A percentile compares a stretch with the other conserved stretches of the same genome.
These are phyloP conservation scores for Cydia pomonella DNA, from an alignment of 1,140 invertebrate genomes.

Conservation along the genomic window DNA sequence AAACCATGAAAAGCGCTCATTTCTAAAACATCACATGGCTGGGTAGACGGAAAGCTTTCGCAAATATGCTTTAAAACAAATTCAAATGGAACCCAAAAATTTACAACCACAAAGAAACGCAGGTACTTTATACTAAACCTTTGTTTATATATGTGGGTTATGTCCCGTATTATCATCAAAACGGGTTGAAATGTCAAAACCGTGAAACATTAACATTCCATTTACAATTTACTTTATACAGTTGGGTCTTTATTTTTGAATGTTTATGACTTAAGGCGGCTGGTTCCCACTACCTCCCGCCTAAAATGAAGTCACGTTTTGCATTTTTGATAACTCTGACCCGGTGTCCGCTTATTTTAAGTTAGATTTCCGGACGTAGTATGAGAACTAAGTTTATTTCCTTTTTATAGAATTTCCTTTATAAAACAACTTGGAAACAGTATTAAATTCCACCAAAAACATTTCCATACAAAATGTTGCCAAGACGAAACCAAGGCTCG, in stretches of 20 bases:
- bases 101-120: constrained; percentile 12
- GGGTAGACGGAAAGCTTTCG: neutral
- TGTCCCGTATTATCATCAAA: neutral
- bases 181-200: constrained; percentile 21
- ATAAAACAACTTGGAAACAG: neutral
- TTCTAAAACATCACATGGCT: neutral
- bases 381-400: neutral
- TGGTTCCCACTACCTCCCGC: neutral
- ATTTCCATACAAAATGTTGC: too few species aligned
- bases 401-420: neutral
- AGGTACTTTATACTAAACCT: constrained; percentile 1
- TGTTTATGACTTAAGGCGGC: constrained; percentile 17
- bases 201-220: constrained; percentile 27
- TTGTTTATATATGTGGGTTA: neutral
- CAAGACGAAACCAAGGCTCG: too few species aligned
- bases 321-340: constrained; percentile 12
- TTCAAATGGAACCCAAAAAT: constrained; percentile 22
- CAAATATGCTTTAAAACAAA: constrained; percentile 6
- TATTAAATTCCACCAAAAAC: too few species aligned
- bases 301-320: constrained; percentile 28
- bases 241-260: neutral
- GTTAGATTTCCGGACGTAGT: neutral
- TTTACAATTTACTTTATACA: constrained; percentile 23
- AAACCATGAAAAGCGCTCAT: neutral
- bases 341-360: constrained; percentile 6